Evolutionary conservation across 2,888 invertebrate genomes (phyloP).

Genomic region (Archips xylosteana): DNA sequence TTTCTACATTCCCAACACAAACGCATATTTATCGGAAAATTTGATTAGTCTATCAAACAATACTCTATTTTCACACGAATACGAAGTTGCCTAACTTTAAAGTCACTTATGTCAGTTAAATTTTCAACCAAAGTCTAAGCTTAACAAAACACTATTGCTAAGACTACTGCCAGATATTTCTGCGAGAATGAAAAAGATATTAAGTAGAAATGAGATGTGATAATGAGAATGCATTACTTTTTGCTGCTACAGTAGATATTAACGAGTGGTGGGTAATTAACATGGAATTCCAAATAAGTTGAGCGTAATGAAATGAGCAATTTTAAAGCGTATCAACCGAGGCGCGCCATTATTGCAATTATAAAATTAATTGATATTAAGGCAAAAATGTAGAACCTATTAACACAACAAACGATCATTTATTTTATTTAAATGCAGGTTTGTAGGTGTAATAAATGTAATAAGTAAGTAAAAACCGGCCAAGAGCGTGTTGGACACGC

Average conservation of each 20-base stretch:
- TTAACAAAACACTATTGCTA: constrained; percentile 7
- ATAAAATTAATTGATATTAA: too few species aligned
- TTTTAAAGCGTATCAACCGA: too few species aligned
- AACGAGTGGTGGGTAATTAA: constrained; percentile 41
- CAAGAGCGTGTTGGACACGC: too few species aligned
- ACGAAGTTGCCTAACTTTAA: background rate
- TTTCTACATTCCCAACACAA: constrained; percentile 21
- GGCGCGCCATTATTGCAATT: too few species aligned
- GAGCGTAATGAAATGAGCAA: background rate
- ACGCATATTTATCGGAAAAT: constrained; percentile 34
- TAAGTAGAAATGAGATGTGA: constrained; percentile 47
- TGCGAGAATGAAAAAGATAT: constrained; percentile 45
- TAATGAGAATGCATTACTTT: constrained; percentile 34
- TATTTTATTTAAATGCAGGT: too few species aligned
- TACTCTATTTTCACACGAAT: constrained; percentile 24
- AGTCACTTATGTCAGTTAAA: background rate
- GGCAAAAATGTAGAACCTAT: too few species aligned
- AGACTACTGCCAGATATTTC: constrained; percentile 33
- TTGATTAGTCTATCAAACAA: constrained; percentile 39
- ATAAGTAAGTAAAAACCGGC: too few species aligned
- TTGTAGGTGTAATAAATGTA: too few species aligned
- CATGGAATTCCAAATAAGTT: constrained; percentile 17
- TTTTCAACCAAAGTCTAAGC: background rate
- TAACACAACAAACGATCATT: too few species aligned
- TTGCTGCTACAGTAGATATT: constrained; percentile 45